phyloP scores from a whole-genome alignment of 2,888 invertebrate genomes.

The Dicycla oo region DNA sequence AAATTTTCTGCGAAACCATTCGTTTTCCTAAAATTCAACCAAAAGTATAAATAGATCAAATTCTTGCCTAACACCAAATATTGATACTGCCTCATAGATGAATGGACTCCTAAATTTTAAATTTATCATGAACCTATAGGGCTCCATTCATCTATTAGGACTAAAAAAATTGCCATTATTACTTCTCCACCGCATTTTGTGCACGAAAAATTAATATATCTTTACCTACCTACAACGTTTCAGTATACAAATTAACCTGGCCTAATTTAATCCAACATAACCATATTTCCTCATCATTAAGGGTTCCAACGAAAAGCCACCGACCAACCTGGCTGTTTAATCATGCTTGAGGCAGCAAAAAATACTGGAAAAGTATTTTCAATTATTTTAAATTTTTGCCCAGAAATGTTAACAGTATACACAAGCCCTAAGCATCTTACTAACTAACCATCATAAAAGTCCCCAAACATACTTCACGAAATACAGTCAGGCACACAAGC shows the following conservation, averaged over 20 bases:
- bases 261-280: slow-evolving; percentile 8
- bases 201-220: no score
- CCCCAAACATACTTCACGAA: slow-evolving; percentile 61
- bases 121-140: background rate
- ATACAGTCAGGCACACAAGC: slow-evolving; percentile 64
- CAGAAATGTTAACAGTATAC: slow-evolving; percentile 4
- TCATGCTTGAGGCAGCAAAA: background rate
- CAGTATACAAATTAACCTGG: background rate
- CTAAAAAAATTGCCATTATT: background rate
- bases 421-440: slow-evolving; percentile 43
- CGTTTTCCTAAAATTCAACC: background rate
- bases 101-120: background rate
- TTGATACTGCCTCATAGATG: background rate
- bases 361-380: background rate
- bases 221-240: background rate
- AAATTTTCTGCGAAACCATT: background rate
- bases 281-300: slow-evolving; percentile 4
- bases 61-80: background rate
- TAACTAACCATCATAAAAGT: slow-evolving; percentile 63
- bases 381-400: background rate
- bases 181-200: background rate
- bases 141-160: background rate
- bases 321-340: background rate
- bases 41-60: background rate
- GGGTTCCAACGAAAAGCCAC: background rate